Evolutionary conservation across 2,888 invertebrate species (phyloP).

Genomic region (Lymantria dispar): DNA sequence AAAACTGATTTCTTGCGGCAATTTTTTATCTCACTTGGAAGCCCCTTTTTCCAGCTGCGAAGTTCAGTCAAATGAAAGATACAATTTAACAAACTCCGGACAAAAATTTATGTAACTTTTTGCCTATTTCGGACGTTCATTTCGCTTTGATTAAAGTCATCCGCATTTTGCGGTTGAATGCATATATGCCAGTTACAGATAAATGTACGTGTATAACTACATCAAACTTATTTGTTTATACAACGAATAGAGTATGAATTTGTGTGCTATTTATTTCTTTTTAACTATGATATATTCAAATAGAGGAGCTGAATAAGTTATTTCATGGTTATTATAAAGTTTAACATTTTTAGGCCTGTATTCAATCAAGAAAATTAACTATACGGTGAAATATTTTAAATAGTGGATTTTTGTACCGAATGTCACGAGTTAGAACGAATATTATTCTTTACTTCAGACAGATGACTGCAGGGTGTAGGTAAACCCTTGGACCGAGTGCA

Average conservation of each 20-base stretch:
- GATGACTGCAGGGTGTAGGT: too few relatives aligned
- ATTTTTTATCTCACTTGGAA: constrained; percentile 35
- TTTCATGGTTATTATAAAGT: too few relatives aligned
- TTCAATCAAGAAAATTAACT: too few relatives aligned
- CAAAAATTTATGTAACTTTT: constrained; percentile 44
- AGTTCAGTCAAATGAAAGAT: constrained; percentile 48
- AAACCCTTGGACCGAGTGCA: too few relatives aligned
- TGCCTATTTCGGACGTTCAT: constrained; percentile 37
- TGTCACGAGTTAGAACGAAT: too few relatives aligned
- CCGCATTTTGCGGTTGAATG: constrained; percentile 19
- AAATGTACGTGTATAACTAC: constrained; percentile 1
- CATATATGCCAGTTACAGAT: constrained; percentile 1
- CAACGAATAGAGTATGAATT: constrained; percentile 1
- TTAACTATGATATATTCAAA: too few relatives aligned
- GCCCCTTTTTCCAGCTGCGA: constrained; percentile 30
- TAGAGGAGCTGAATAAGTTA: too few relatives aligned
- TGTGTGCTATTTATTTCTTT: background rate
- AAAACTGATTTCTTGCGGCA: constrained; percentile 36
- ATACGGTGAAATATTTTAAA: too few relatives aligned
- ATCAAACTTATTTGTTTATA: constrained; percentile 5
- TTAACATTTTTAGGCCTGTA: too few relatives aligned
- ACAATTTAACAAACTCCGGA: constrained; percentile 48
- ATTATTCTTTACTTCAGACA: too few relatives aligned
- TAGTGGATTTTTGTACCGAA: too few relatives aligned
- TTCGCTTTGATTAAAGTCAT: constrained; percentile 45